Evolutionary conservation across 1,140 invertebrate species (phyloP).

Genomic region (Coenobita brevimanus): DNA sequence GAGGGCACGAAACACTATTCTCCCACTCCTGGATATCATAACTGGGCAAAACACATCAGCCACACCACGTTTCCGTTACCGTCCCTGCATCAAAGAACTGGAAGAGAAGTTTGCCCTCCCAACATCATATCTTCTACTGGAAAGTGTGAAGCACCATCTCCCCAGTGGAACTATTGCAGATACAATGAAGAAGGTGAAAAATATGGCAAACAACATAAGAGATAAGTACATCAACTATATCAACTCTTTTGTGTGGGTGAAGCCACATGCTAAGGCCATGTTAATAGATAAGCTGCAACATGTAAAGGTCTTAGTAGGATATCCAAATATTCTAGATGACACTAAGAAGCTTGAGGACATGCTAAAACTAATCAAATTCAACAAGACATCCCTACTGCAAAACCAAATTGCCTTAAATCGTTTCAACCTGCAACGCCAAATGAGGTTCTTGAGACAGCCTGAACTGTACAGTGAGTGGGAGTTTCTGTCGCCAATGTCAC

Average conservation of each 20-base stretch:
- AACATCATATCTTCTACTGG: slow-evolving; percentile 10
- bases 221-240: slow-evolving; percentile 28
- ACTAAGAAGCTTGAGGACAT: background rate
- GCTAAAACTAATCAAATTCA: slow-evolving; percentile 13
- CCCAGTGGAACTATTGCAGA: background rate
- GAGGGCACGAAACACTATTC: slow-evolving; percentile 14
- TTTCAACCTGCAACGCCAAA: slow-evolving; percentile 19
- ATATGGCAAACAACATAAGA: slow-evolving; percentile 31
- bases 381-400: background rate
- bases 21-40: slow-evolving; percentile 25
- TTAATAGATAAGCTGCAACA: slow-evolving; percentile 22
- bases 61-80: slow-evolving; percentile 21
- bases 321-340: slow-evolving; percentile 26
- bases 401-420: slow-evolving; percentile 43
- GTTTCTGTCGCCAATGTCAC: slow-evolving; percentile 26
- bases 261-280: background rate
- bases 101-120: slow-evolving; percentile 31
- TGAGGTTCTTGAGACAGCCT: slow-evolving; percentile 34
- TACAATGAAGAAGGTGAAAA: background rate
- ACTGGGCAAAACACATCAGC: background rate
- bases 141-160: slow-evolving; percentile 18
- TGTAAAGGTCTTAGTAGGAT: slow-evolving; percentile 44
- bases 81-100: slow-evolving; percentile 41
- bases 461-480: slow-evolving; percentile 40
- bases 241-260: slow-evolving; percentile 32